These are phyloP conservation scores for Cataglyphis altisquamis DNA, from an alignment of 2,888 invertebrate species.

Conservation along the genomic window DNA sequence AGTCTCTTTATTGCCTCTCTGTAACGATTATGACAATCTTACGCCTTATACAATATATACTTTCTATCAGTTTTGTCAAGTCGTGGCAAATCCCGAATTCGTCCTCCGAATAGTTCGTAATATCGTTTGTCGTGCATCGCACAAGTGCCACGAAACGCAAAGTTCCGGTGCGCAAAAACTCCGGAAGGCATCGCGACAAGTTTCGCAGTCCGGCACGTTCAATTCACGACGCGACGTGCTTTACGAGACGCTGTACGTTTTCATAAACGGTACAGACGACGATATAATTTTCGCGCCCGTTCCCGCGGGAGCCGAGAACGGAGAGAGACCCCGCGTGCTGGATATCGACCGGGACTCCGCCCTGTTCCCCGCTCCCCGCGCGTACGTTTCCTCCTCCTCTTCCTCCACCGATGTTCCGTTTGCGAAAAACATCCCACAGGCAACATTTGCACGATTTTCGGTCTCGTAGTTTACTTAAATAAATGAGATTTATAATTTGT, in stretches of 20 bases:
- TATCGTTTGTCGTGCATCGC: constrained; percentile 26
- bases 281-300: constrained; percentile 76
- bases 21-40: background rate
- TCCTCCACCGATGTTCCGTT: constrained; percentile 57
- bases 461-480: constrained; percentile 4
- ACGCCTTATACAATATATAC: background rate
- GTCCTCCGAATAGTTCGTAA: constrained; percentile 6
- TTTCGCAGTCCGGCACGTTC: constrained; percentile 42
- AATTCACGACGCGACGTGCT: constrained; percentile 46
- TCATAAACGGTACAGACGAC: constrained; percentile 74
- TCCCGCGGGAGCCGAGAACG: constrained; percentile 68
- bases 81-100: constrained; percentile 2
- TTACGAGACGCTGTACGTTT: constrained; percentile 72
- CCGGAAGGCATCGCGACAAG: constrained; percentile 21
- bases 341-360: constrained; percentile 77
- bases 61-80: background rate
- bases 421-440: constrained; percentile 64
- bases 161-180: background rate
- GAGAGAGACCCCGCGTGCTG: constrained; percentile 64
- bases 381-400: constrained; percentile 50
- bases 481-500: constrained; percentile 5
- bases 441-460: constrained; percentile 26
- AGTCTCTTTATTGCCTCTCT: background rate
- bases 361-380: constrained; percentile 65
- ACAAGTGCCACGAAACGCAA: background rate